Evolutionary conservation across 2,888 invertebrate species (phyloP), one percentile per base, ranked within the genome.

Genomic region (Thera britannica): DNA sequence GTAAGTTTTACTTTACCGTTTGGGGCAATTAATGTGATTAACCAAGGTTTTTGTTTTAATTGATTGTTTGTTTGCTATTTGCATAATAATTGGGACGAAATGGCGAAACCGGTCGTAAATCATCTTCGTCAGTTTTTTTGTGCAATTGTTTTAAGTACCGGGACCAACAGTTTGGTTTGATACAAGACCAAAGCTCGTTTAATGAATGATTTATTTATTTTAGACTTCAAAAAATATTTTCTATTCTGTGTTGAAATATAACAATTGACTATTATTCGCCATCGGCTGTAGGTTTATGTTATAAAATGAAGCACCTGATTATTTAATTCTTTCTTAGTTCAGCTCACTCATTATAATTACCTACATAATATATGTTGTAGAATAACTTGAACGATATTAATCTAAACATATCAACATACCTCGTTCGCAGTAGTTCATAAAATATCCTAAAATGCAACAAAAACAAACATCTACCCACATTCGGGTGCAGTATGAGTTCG

Each of bases 11-110:
- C 46, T 68, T 65, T 58, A 52, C 59, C 51, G 58, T 68, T 72
- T 60, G 70, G 68, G 67, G 41, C 65, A 75, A 75, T 75, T 73
- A 73, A 73, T 72, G 73, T 72, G 65, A 68, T 68, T 71, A 59
- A 44, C 44, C 55, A 61, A 71, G 62, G 70, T 66, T 68, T 72
- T 70, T 57, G 60, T 62, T 61, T 65, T 70, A 72, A 72, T 72
- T 70, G 68, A 72, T 74, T 69, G 62, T 67, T 61, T 52, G 23
- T 67, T 58, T 23, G 34, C 38, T 34, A 61, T 74, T 70, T 65
- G 66, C 67, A 67, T 70, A 62, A 66, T 70, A 65, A 71, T 67
- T 72, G 61, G 68, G 58, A 62, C 74, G 68, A 60, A 55, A 60
- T 68, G 58, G 61, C 55, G 72, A 72, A 71, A 72, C 69, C 49